Evolutionary conservation across 2,888 invertebrate species (phyloP), one percentile per base, ranked within the genome.

Genomic region (Phengaris alcon): DNA sequence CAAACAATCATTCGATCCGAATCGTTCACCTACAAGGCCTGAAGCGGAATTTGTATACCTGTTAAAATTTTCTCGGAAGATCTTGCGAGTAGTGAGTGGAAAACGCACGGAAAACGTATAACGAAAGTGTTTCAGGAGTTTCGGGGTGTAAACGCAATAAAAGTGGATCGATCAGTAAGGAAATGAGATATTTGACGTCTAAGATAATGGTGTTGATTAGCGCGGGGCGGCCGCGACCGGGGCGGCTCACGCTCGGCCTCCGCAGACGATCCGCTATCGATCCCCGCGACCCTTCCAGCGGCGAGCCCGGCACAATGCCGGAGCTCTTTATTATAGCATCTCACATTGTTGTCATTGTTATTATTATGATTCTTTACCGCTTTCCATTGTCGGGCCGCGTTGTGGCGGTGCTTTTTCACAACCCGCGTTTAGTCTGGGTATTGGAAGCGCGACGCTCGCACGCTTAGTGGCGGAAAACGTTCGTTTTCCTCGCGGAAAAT

Each of bases 291-390:
- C 93, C 93, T 92, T 90, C 91, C 90, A 90, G 84, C 91, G 90
- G 88, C 90, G 91, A 88, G 90, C 90, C 90, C 86, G 87, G 90
- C 92, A 93, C 93, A 93, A 93, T 92, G 90, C 90, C 91, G 90
- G 87, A 86, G 90, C 91, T 93, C 93, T 93, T 93, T 93, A 93
- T 93, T 93, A 93, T 93, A 93, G 90, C 93, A 93, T 93, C 93
- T 93, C 93, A 93, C 93, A 93, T 93, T 93, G 93, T 93, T 93
- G 93, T 93, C 93, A 93, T 93, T 93, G 93, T 93, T 93, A 93
- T 93, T 93, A 93, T 93, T 93, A 93, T 93, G 93, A 93, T 93
- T 93, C 93, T 93, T 93, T 92, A 90, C 93, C 93, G 93, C 93
- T 93, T 93, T 93, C 92, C 93, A 93, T 93, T 93, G 93, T 93